Base-by-base conservation (phyloP, 2,797 vertebrate genomes). In the Orientallactaga sibirica region DNA sequence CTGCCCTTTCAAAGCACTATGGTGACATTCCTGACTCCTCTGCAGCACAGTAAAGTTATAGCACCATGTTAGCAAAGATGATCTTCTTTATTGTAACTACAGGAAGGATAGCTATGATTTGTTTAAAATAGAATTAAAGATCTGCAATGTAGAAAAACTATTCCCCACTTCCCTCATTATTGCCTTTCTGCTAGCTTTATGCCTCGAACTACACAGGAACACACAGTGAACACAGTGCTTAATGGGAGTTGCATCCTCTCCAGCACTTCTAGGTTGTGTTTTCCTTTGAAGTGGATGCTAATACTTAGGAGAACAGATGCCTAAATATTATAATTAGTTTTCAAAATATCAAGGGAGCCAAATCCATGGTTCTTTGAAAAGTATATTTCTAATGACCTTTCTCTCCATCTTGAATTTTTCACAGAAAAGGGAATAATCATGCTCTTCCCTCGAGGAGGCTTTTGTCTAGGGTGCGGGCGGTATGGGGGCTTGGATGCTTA, bases 261-360 rank as follows among this genome's bases (percentile, higher is more conserved):
- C 5, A 29, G 48, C 16, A 6, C 27, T 62, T 84, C 58, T 62
- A 66, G 67, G 14, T 52, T 79, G 24, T 55, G 33, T 71, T 81
- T 74, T 86, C 92, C 74, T 95, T 55, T 96, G 91, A 90, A 83
- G 64, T 80, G 89, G 41, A 74, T 81, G 48, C 33, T 90, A 90
- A 78, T 78, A 22, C 12, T 92, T 81, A 92, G 43, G 79, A 81
- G 22, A 92, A 78, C 2, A 75, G n/a, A 71, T 79, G 80, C 10
- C 80, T 77, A 84, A 85, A 82, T 86, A 41, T n/a, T 84, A 19
- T 67, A 90, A 82, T 82, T 89, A 37, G 27, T 90, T 86, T 79
- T 64, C 62, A 84, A 82, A 83, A 83, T 73, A 61, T 24, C 52
- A 55, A 90, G 18, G 64, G 27, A 90, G 82, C 5, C 16, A 33